Percentiles rank a stretch among this genome's conserved stretches.
phyloP scores from a whole-genome alignment of 2,113 vertebrate genomes.

The Proteles cristata region DNA sequence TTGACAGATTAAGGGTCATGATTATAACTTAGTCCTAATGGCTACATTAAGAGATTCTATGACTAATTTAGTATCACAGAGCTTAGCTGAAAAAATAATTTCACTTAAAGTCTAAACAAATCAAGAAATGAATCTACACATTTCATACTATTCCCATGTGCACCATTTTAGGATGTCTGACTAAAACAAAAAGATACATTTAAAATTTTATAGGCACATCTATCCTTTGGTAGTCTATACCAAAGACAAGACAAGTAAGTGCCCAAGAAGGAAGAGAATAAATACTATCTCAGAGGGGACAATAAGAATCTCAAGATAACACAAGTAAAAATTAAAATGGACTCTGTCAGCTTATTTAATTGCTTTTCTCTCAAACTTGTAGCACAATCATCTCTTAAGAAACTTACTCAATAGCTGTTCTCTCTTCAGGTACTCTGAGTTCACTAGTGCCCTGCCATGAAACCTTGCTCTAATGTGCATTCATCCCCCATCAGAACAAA shows the following conservation, averaged over 20 bases:
- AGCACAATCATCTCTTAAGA: conserved; percentile 65
- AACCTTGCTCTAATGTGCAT: conserved; percentile 6
- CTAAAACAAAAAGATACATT: conserved; percentile 4
- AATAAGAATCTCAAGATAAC: conserved; percentile 23
- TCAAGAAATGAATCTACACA: background rate
- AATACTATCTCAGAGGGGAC: background rate
- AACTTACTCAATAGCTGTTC: conserved; percentile 28
- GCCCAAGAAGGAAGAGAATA: conserved; percentile 38
- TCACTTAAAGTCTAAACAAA: conserved; percentile 32
- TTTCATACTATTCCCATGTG: background rate
- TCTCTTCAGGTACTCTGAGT: background rate
- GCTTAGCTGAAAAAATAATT: background rate
- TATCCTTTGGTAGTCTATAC: background rate
- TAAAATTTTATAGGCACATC: background rate
- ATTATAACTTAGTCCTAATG: background rate
- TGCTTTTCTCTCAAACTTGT: conserved; percentile 69
- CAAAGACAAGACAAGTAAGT: conserved; percentile 38
- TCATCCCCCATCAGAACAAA: conserved; percentile 36
- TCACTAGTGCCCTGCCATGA: background rate
- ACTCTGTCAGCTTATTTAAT: conserved; percentile 68
- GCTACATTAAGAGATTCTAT: background rate
- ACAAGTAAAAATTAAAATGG: conserved; percentile 61
- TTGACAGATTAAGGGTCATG: background rate
- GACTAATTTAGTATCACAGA: background rate
- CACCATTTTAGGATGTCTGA: conserved; percentile 18